Conservation (phyloP, 2,113 vertebrate genomes). For the Ancistrus triradiatus region DNA sequence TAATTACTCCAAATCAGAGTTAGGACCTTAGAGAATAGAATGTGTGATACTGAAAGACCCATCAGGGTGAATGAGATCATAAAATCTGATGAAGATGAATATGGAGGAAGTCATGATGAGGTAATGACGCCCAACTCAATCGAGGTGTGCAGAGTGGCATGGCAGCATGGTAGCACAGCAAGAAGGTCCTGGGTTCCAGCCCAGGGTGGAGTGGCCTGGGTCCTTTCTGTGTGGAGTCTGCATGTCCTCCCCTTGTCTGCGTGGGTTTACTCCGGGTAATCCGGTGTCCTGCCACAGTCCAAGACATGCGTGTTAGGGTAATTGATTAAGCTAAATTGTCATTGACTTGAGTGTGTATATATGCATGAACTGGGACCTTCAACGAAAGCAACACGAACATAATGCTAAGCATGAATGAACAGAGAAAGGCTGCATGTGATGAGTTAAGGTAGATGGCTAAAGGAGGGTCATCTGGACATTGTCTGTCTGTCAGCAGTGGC, state of each 20-base stretch:
- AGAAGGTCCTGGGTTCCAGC: too few relatives aligned
- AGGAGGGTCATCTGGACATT: constrained; percentile 41
- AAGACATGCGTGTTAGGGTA: too few relatives aligned
- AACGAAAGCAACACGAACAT: neutral
- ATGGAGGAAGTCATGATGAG: constrained; percentile 12
- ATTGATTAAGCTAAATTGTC: too few relatives aligned
- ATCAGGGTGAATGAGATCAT: constrained; percentile 38
- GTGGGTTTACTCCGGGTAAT: too few relatives aligned
- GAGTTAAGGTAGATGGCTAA: constrained; percentile 18
- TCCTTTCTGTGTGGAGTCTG: too few relatives aligned
- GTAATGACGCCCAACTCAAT: constrained; percentile 15
- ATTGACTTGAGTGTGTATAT: too few relatives aligned
- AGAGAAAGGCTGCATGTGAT: constrained; percentile 19
- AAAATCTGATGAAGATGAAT: constrained; percentile 4
- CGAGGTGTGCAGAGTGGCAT: constrained; percentile 13
- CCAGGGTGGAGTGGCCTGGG: too few relatives aligned
- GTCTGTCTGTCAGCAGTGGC: constrained; percentile 36
- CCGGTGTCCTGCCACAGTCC: too few relatives aligned
- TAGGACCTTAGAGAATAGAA: constrained; percentile 25
- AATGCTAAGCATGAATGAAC: constrained; percentile 1
- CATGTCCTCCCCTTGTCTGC: too few relatives aligned
- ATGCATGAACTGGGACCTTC: neutral
- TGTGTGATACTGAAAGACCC: constrained; percentile 13
- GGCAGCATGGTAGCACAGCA: too few relatives aligned
- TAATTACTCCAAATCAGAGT: constrained; percentile 40